Conservation (phyloP, 2,888 invertebrate species). For the Rapana venosa region DNA sequence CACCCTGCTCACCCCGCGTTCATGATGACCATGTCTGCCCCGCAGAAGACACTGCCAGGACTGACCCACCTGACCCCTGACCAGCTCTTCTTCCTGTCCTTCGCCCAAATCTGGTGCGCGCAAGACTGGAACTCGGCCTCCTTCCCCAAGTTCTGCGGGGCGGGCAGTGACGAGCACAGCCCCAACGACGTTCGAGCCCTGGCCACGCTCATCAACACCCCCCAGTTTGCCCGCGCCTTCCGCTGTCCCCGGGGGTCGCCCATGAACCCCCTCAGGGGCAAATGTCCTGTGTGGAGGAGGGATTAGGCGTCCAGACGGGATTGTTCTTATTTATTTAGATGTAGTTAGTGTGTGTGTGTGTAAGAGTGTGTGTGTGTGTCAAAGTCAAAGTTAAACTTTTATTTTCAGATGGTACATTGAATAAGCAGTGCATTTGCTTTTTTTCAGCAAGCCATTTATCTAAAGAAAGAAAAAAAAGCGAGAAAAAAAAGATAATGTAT, state of each 20-base stretch:
- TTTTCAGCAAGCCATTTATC: no score
- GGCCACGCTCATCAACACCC: neutral
- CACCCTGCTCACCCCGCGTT: no score
- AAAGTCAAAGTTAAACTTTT: no score
- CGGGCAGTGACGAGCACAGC: neutral
- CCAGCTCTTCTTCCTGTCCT: conserved; percentile 39
- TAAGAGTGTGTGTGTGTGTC: no score
- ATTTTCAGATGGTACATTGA: no score
- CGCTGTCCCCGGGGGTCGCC: neutral
- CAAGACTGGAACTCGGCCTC: neutral
- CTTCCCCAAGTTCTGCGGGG: neutral
- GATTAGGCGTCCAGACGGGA: no score
- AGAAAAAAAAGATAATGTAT: no score
- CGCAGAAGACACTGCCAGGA: neutral
- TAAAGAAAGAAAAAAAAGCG: no score
- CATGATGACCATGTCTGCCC: neutral
- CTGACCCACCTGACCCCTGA: neutral
- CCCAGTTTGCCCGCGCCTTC: neutral
- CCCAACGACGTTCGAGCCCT: neutral
- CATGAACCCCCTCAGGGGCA: conserved; percentile 15
- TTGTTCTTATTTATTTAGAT: neutral
- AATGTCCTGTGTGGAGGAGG: neutral
- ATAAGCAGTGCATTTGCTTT: no score
- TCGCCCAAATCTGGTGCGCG: conserved; percentile 29
- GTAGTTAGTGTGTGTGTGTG: neutral